Percentiles rank a stretch among this genome's conserved stretches.
phyloP scores from a whole-genome alignment of 2,113 vertebrate species.

The Poeciliopsis turrubarensis region DNA sequence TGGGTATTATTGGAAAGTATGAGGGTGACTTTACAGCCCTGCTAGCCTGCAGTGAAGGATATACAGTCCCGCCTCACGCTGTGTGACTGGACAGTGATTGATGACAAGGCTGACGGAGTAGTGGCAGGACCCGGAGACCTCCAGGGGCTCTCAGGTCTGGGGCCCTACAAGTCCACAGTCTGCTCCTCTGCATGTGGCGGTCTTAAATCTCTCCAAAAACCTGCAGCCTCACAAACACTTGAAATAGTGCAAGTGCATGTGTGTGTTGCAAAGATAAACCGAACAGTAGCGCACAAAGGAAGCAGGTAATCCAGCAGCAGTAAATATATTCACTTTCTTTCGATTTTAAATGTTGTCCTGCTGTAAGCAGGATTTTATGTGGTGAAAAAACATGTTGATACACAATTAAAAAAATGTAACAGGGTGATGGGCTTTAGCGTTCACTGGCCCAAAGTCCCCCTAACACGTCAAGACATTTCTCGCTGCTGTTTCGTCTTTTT shows the following conservation, averaged over 20 bases:
- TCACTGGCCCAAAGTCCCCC: neutral
- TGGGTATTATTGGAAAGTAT: constrained; percentile 46
- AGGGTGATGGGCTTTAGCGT: neutral
- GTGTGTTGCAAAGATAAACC: neutral
- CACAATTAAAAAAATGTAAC: too few species aligned
- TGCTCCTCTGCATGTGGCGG: constrained; percentile 33
- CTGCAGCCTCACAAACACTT: neutral
- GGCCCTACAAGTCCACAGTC: constrained; percentile 40
- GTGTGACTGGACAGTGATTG: constrained; percentile 58
- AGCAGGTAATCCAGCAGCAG: constrained; percentile 4
- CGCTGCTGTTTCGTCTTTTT: neutral
- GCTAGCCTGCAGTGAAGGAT: constrained; percentile 33
- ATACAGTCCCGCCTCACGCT: constrained; percentile 13
- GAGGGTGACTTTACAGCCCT: constrained; percentile 41
- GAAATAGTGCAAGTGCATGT: too few species aligned
- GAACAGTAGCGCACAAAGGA: neutral
- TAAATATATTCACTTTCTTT: neutral
- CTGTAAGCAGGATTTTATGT: neutral
- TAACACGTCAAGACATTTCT: neutral
- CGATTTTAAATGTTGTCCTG: neutral
- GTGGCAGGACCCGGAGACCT: constrained; percentile 34
- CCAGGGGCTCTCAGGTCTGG: constrained; percentile 32
- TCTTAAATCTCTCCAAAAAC: constrained; percentile 37
- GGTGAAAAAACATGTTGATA: too few species aligned
- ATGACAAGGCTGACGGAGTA: constrained; percentile 50